phyloP scores from a whole-genome alignment of 2,888 invertebrate species.

The Pimpla rufipes region DNA sequence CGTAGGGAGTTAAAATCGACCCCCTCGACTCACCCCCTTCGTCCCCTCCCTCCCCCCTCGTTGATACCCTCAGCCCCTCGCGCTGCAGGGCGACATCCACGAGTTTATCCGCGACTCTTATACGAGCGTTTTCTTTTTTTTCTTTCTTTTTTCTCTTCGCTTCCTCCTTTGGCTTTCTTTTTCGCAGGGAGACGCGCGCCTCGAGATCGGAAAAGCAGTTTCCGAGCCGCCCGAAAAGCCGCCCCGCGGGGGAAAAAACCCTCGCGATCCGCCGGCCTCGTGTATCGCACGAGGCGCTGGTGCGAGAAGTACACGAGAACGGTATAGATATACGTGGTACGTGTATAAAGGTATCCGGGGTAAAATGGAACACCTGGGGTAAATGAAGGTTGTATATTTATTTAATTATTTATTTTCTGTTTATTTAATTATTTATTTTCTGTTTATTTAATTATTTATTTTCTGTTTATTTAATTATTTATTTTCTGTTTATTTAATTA shows the following conservation, averaged over 20 bases:
- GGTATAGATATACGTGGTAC: too few species aligned
- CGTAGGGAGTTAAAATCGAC: background rate
- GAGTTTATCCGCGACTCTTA: slow-evolving; percentile 48
- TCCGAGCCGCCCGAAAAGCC: slow-evolving; percentile 38
- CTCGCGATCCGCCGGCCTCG: background rate
- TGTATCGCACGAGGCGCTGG: slow-evolving; percentile 7
- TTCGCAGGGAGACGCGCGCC: background rate
- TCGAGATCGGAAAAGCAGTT: slow-evolving; percentile 32
- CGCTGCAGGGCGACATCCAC: slow-evolving; percentile 42
- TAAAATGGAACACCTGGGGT: background rate
- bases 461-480: too few species aligned
- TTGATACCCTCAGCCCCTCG: too few species aligned
- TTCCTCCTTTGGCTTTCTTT: background rate
- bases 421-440: too few species aligned
- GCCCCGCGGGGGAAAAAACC: slow-evolving; percentile 22
- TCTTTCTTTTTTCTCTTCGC: background rate
- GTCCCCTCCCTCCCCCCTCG: background rate
- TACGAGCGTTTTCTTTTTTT: slow-evolving; percentile 46
- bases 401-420: too few species aligned
- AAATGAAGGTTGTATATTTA: too few species aligned
- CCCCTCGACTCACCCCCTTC: too few species aligned
- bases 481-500: too few species aligned
- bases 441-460: too few species aligned
- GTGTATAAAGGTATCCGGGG: too few species aligned
- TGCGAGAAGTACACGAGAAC: background rate